These are phyloP conservation scores for Rapana venosa DNA, from an alignment of 2,888 invertebrate species.

Conservation along the genomic window DNA sequence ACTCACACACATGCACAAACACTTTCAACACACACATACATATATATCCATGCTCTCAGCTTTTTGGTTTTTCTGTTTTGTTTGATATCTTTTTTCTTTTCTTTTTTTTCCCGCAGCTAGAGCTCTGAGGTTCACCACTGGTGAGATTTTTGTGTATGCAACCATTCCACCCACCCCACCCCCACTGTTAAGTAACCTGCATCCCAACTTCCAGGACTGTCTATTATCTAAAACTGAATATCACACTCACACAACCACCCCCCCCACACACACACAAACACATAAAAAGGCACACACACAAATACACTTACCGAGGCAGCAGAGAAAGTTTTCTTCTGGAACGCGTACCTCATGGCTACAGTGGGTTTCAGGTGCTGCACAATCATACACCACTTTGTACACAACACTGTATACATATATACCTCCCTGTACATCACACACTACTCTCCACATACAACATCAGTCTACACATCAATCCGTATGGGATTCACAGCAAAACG, in stretches of 20 bases:
- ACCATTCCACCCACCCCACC: no score
- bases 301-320: neutral
- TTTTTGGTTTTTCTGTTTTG: neutral
- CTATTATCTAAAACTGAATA: no score
- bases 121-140: no score
- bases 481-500: no score
- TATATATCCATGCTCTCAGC: neutral
- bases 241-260: neutral
- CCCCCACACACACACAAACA: neutral
- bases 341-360: constrained; percentile 6
- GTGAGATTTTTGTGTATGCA: no score
- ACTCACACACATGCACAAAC: neutral
- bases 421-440: neutral
- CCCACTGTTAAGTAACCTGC: no score
- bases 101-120: neutral
- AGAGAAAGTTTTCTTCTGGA: constrained; percentile 30
- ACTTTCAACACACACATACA: neutral
- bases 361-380: constrained; percentile 31
- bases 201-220: no score
- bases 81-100: no score
- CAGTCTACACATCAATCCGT: no score
- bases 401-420: neutral
- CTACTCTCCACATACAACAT: no score
- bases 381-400: neutral
- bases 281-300: neutral